Evolutionary conservation across 2,797 vertebrate genomes (phyloP).

Genomic region (Orestias chungarensis): DNA sequence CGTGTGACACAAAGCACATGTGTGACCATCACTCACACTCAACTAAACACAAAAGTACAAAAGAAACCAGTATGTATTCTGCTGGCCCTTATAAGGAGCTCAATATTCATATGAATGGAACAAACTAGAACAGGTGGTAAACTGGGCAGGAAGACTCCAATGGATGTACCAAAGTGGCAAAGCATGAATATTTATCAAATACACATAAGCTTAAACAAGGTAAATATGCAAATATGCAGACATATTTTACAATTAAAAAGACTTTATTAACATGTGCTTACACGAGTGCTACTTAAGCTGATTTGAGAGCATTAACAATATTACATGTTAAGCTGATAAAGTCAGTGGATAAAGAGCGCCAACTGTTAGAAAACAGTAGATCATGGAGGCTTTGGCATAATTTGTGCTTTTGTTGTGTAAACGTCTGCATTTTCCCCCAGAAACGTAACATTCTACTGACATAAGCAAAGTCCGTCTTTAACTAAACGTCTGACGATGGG

Average conservation of each 20-base stretch:
- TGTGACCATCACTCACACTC: conserved; percentile 42
- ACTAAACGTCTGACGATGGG: not conserved
- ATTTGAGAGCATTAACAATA: not conserved
- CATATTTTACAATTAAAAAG: not conserved
- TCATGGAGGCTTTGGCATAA: not conserved
- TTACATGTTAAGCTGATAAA: not conserved
- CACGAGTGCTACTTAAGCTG: not conserved
- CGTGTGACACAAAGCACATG: conserved; percentile 52
- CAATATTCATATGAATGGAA: conserved; percentile 12
- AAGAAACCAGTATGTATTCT: conserved; percentile 15
- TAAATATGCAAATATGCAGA: not conserved
- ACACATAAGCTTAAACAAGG: not conserved
- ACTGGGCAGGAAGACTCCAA: not conserved
- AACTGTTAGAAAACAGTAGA: not conserved
- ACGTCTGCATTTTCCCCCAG: not conserved
- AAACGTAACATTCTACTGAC: not conserved
- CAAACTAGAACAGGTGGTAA: conserved; percentile 10
- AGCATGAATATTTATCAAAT: not conserved
- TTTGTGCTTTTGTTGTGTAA: not conserved
- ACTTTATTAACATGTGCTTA: not conserved
- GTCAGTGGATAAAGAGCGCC: not conserved
- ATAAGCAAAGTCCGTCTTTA: not conserved
- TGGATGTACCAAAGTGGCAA: not conserved
- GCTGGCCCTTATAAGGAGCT: conserved; percentile 14
- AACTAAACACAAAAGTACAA: conserved; percentile 9